phyloP scores from a whole-genome alignment of 2,797 vertebrate species.

The Chelon auratus region DNA sequence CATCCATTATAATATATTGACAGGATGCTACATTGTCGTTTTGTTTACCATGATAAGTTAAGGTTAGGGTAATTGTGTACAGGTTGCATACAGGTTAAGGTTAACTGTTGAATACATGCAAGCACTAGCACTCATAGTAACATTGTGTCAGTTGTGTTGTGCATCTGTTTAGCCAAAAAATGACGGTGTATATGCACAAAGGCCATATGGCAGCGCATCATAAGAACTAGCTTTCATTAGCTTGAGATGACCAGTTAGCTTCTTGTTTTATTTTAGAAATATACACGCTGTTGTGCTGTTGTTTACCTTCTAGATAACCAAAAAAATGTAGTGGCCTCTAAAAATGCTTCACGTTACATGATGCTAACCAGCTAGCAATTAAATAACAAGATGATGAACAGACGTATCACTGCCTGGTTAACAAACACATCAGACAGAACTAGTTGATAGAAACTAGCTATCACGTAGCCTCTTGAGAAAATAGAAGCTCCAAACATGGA shows the following conservation, averaged over 20 bases:
- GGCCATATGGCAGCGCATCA: too few species aligned
- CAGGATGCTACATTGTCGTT: neutral
- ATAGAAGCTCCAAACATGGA: neutral
- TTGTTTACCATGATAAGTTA: neutral
- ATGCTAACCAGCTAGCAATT: neutral
- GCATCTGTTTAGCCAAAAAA: neutral
- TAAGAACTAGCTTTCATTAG: too few species aligned
- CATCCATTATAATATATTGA: neutral
- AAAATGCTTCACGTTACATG: too few species aligned
- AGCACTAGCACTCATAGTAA: neutral
- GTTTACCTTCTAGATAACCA: too few species aligned
- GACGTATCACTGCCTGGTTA: neutral
- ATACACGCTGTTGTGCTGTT: too few species aligned
- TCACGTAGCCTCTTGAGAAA: neutral
- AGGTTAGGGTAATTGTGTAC: neutral
- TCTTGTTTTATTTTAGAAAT: too few species aligned
- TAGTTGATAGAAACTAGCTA: neutral
- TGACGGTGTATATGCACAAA: neutral
- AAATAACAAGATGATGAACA: neutral
- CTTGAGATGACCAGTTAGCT: too few species aligned
- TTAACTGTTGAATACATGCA: too few species aligned
- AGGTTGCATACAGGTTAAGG: neutral
- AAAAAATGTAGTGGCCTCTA: too few species aligned
- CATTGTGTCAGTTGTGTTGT: neutral
- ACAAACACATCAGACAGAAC: neutral